Conservation (phyloP, 2,888 invertebrate species). For the Eristalis pertinax region DNA sequence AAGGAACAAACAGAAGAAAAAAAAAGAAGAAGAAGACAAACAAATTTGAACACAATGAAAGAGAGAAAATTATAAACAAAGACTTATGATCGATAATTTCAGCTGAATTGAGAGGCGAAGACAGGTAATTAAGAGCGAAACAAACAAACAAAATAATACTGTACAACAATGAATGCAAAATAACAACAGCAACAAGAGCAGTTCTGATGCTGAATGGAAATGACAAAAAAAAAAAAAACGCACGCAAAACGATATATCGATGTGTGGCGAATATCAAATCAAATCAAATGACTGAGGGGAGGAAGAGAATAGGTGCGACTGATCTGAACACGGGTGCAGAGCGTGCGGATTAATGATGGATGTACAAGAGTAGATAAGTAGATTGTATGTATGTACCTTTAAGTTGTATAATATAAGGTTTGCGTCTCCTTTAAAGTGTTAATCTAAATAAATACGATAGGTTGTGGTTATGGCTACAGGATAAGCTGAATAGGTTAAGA, state of each 20-base stretch:
- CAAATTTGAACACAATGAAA: conserved; percentile 27
- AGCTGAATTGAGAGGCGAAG: conserved; percentile 69
- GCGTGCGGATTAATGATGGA: conserved; percentile 16
- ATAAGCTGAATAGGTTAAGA: conserved; percentile 61
- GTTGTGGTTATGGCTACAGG: conserved; percentile 31
- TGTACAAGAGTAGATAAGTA: neutral
- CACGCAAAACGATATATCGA: too few relatives aligned
- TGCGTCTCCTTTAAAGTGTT: conserved; percentile 30
- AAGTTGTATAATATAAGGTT: neutral
- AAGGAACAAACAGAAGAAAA: conserved; percentile 13
- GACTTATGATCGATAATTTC: conserved; percentile 16
- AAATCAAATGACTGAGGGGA: neutral
- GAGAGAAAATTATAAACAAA: conserved; percentile 29
- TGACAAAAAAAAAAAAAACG: too few relatives aligned
- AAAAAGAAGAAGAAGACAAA: conserved; percentile 9
- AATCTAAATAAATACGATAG: conserved; percentile 23
- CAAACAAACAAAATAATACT: conserved; percentile 18
- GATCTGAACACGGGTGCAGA: neutral
- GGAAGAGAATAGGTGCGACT: neutral
- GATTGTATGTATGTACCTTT: neutral
- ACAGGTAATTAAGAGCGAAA: conserved; percentile 23
- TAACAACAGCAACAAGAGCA: too few relatives aligned
- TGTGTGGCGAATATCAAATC: neutral
- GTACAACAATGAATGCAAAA: conserved; percentile 21
- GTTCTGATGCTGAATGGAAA: neutral